Conservation (phyloP, 1,140 invertebrate species). For the Augochlora pura region DNA sequence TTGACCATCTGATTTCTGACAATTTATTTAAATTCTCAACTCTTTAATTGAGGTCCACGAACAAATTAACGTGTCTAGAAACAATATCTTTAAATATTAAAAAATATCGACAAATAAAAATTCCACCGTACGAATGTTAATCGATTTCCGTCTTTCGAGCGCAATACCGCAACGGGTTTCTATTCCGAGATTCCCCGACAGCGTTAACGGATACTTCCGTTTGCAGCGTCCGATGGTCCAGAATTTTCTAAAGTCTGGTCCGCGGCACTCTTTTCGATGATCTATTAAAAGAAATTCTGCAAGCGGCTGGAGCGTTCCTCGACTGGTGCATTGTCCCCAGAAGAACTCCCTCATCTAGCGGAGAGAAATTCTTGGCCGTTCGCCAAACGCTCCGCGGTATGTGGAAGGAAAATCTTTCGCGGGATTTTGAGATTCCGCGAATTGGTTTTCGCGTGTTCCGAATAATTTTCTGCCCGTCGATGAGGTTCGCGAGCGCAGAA, state of each 20-base stretch:
- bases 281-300: constrained; percentile 45
- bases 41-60: too few species aligned
- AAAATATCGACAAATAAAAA: too few species aligned
- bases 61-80: too few species aligned
- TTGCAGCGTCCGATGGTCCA: background rate
- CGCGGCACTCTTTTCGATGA: background rate
- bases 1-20: too few species aligned
- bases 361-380: constrained; percentile 51
- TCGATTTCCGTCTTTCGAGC: too few species aligned
- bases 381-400: constrained; percentile 50
- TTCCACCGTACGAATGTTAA: too few species aligned
- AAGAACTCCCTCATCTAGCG: constrained; percentile 44
- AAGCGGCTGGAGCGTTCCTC: constrained; percentile 18
- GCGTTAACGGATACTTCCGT: background rate
- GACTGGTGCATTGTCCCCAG: constrained; percentile 56
- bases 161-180: too few species aligned
- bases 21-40: too few species aligned
- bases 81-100: too few species aligned
- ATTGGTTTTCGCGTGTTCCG: constrained; percentile 13
- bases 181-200: background rate
- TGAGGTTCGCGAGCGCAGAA: background rate
- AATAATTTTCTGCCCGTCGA: constrained; percentile 20
- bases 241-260: constrained; percentile 16
- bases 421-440: constrained; percentile 31
- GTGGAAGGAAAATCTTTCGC: constrained; percentile 39